Base-by-base conservation (phyloP, 2,797 vertebrate genomes). In the Diplodus puntazzo region DNA sequence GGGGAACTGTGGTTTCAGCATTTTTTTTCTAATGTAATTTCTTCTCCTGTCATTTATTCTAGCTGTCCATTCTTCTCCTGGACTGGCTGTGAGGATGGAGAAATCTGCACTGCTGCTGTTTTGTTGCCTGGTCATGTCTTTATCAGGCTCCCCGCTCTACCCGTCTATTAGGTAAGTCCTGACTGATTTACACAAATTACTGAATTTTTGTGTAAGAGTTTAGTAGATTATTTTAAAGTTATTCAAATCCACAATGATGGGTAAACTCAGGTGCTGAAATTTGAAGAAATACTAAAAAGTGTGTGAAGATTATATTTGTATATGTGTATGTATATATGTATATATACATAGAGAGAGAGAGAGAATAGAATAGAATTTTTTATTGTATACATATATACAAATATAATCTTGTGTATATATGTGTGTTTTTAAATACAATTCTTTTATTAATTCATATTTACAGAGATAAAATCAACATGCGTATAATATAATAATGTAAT, bases 151-250 rank as follows among this genome's bases (percentile, higher is more conserved):
- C 43, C 94, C 94, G 0, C 90, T 96, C 61, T 94, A 96, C 72
- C 96, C 96, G 79, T 91, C 96, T 70, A 93, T 97, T 87, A 97
- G 96, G 98, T 99, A 93, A 92, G 96, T 87, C 73, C 79, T 27
- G 16, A 45, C 48, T 55, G 10, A 77, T 66, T 63, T 43, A 43
- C 45, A 59, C 14, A 39, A 66, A 71, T 13, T 11, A 10, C 11
- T 12, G 17, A 50, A 21, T 62, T 69, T 59, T 43, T 16, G 5
- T 48, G 5, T 49, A 10, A 5, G 13, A 42, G 12, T 46, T 64
- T 11, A 3, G 1, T 46, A 13, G 1, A 17, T 17, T 60, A 4
- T 62, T 73, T 70, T 75, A 27, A 81, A 73, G 23, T 82, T 34
- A 60, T 48, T 39, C 3, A 67, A 67, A 69, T 16, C 1, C 5